Base-by-base conservation (phyloP, 2,888 invertebrate genomes). In the Schizotus pectinicornis region DNA sequence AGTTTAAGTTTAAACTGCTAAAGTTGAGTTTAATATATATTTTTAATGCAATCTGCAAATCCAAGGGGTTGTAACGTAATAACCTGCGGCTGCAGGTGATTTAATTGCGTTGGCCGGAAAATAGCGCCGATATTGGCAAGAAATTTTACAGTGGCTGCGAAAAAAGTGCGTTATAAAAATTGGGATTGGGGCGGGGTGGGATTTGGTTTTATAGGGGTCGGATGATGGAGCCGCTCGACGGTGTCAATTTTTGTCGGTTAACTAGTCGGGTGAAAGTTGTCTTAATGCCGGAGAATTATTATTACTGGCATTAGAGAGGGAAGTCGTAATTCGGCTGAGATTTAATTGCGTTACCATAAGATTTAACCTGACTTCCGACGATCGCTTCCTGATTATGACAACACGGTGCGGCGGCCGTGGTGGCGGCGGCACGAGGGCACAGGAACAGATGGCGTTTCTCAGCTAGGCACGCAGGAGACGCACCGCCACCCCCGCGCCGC, bases 311-410 rank as follows among this genome's bases (percentile, higher is more conserved):
- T 36, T 52, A 50, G 48, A 48, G 50, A 57, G 42, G 14, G 42
- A 52, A 48, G 46, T 48, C 30, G 35, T 68, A 70, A 67, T 69
- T 67, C 64, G 64, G 55, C 59, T 43, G 52, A 62, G 66, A 68
- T 67, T 68, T 68, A 65, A 68, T 65, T 67, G 64, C 59, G 62
- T 63, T 63, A 60, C 51, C 61, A 64, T 68, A 66, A 67, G 65
- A 68, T 61, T 62, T 63, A 64, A 62, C 65, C 62, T 67, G 64
- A 60, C 60, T 64, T 65, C 62, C 60, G 52, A 60, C 62, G 57
- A 56, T 61, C 61, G 63, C 60, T 63, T 63, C 62, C 64, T 64
- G 62, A 67, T 67, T 67, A 67, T 64, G 65, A 66, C 63, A 65
- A 67, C 61, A 64, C 58, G 56, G 61, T 61, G 56, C 51, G 46